These are phyloP conservation scores for Epizoanthus ramosus DNA, from an alignment of 92 coral and sea anemone genomes.

Conservation along the genomic window DNA sequence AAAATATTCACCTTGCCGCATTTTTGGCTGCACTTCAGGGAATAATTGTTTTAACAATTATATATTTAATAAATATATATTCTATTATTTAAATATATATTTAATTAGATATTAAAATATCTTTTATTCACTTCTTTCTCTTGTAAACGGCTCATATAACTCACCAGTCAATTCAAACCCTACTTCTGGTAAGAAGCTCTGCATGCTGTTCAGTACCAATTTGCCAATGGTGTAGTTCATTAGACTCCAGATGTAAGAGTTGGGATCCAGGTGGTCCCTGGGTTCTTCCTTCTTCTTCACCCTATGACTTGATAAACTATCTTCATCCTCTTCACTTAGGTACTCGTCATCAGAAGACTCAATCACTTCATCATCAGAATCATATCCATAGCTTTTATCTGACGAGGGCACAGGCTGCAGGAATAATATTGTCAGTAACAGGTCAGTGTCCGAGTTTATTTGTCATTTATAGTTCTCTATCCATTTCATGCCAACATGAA, in stretches of 20 bases:
- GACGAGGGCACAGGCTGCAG: constrained; percentile 57
- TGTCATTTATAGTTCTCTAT: too few species aligned
- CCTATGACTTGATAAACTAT: constrained; percentile 51
- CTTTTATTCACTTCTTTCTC: too few species aligned
- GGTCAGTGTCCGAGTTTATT: neutral
- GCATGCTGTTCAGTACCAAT: constrained; percentile 76
- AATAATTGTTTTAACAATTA: too few species aligned
- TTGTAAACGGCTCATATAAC: neutral
- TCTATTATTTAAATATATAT: too few species aligned
- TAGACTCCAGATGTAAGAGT: constrained; percentile 91
- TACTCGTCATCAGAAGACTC: constrained; percentile 77
- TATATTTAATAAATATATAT: too few species aligned
- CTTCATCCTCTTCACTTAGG: constrained; percentile 70
- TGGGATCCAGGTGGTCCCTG: constrained; percentile 80
- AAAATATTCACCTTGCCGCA: too few species aligned
- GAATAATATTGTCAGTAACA: too few species aligned
- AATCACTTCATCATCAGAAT: constrained; percentile 78
- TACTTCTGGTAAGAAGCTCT: constrained; percentile 83
- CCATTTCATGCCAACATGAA: too few species aligned
- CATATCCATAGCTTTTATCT: constrained; percentile 58
- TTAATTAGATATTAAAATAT: too few species aligned
- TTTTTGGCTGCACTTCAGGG: too few species aligned
- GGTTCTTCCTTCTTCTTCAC: constrained; percentile 74
- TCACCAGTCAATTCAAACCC: constrained; percentile 94
- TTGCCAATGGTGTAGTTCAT: constrained; percentile 92